Evolutionary conservation across 2,113 vertebrate genomes (phyloP).

Genomic region (Mus pahari): DNA sequence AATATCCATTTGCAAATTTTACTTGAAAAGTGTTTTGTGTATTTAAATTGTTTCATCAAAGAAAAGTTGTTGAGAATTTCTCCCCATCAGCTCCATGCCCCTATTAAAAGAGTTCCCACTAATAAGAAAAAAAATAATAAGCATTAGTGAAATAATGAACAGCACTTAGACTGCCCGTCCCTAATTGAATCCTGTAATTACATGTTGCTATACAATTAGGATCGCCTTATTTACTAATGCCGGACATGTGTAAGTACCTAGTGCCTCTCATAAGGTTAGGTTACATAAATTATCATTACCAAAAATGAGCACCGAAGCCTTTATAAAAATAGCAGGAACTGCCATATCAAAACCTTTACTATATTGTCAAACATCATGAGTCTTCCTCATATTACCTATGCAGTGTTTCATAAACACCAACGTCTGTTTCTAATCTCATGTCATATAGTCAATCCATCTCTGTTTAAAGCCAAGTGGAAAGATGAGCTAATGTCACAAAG

Average conservation of each 20-base stretch:
- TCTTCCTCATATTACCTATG: neutral
- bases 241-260: neutral
- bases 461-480: constrained; percentile 34
- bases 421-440: neutral
- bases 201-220: constrained; percentile 63
- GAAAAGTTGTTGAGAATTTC: constrained; percentile 34
- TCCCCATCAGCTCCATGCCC: neutral
- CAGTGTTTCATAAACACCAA: neutral
- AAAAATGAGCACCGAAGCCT: neutral
- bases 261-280: neutral
- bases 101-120: neutral
- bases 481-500: constrained; percentile 22
- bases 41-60: constrained; percentile 64
- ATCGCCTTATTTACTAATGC: constrained; percentile 63
- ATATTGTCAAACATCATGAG: neutral
- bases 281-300: constrained; percentile 11
- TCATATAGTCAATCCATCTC: neutral
- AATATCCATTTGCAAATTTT: constrained; percentile 56
- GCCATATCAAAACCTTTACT: neutral
- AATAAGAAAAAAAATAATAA: neutral
- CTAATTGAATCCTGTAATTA: constrained; percentile 51
- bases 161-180: neutral
- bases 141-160: constrained; percentile 58
- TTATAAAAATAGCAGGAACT: neutral
- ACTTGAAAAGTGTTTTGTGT: constrained; percentile 18